Base-by-base conservation (phyloP, 2,888 invertebrate species). In the Eilema griseolum region DNA sequence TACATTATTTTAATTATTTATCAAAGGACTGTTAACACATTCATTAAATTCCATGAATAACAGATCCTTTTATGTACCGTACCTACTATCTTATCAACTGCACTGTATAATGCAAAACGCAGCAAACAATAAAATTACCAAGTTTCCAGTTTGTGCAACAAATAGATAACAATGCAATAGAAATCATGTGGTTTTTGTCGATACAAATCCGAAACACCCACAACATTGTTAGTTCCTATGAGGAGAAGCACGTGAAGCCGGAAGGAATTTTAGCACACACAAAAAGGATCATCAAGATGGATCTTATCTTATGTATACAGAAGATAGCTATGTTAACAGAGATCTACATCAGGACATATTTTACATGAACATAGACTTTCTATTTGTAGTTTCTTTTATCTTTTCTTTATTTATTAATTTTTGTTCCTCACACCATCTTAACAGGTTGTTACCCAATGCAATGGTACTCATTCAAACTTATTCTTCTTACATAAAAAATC, bases 21-120 rank as follows among this genome's bases (percentile, higher is more conserved):
- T 46, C 16, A n/a, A 26, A 8, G 31, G 4, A 62, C n/a, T 28
- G 75, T 71, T 73, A 65, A 26, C 73, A 70, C 73, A 82, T 78
- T 75, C 76, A 82, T 76, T 67, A 76, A 75, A 72, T 80, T 72
- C 70, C 28, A 68, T 71, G 65, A 73, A 77, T 62, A 72, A 71
- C 67, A 73, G 73, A 68, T 69, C 52, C 75, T 71, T 70, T 72
- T 76, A n/a, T n/a, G n/a, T n/a, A n/a, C n/a, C n/a, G n/a, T 74
- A 66, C 66, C 61, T 67, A 4, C 67, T 82, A 83, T 82, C 81
- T 82, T 79, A 80, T 83, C 81, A 79, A 66, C 59, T 73, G 70
- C 24, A 63, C 67, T 76, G 70, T 74, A 74, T 76, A 52, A 31
- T 28, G 16, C 16, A 28, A 59, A 76, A 67, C 60, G 28, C 66